Evolutionary conservation across 2,113 vertebrate species (phyloP), one percentile per base, ranked within the genome.

Genomic region (Grallaria varia): DNA sequence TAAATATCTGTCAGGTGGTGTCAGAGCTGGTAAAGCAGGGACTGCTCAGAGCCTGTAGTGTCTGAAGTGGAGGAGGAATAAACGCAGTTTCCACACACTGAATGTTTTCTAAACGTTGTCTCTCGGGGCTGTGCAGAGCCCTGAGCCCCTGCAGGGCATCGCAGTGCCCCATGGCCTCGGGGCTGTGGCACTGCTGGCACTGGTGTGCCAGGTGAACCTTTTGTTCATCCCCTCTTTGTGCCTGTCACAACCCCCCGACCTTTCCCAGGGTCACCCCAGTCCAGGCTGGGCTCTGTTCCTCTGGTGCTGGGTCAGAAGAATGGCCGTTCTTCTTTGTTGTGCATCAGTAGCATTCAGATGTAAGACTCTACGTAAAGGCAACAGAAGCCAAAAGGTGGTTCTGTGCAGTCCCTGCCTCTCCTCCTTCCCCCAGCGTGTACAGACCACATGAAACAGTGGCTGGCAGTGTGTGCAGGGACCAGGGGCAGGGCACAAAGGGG

Each of bases 261-360:
- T n/a, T 21, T 18, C 14, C 20, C 7, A 9, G 25, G 20, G 17
- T 50, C 15, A 11, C 58, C 24, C 8, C 40, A 19, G 33, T 33
- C 28, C 31, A 5, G 33, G 15, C 33, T 56, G 66, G 50, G 66
- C 72, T 58, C 5, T 40, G 24, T 39, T 17, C 31, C 16, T 30
- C 9, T 12, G 1, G 0, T 6, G 42, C n/a, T 22, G 42, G 45
- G 16, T 25, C 4, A 4, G 25, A 74, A 56, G 3, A 44, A 31
- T 2, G 31, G 18, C 22, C 47, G 4, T n/a, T 59, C 27, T n/a
- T 56, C 37, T 42, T 45, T 30, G 18, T 50, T 28, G 35, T 39
- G 12, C 44, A 3, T 14, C n/a, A 58, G 6, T 3, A 37, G 20
- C 22, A 3, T 33, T 28, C 35, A 31, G 45, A 6, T 5, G 1